Conservation (phyloP, 2,888 invertebrate genomes). For the Megalurothrips usitatus region DNA sequence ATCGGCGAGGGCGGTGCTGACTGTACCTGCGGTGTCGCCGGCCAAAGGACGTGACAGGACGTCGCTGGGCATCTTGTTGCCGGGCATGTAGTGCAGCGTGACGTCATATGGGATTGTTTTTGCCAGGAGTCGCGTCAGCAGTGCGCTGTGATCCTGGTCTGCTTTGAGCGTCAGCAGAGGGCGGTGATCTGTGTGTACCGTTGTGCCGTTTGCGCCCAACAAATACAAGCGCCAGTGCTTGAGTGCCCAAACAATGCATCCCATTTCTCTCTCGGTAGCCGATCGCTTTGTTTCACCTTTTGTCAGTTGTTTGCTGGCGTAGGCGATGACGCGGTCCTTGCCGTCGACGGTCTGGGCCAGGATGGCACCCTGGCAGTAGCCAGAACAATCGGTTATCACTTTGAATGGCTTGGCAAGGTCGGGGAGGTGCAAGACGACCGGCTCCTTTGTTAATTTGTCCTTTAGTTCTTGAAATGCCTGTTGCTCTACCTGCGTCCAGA, state of each 20-base stretch:
- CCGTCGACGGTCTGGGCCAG: background rate
- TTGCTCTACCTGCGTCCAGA: background rate
- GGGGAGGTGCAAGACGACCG: background rate
- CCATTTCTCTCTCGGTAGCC: background rate
- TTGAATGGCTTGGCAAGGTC: background rate
- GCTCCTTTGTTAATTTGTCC: background rate
- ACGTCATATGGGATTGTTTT: conserved; percentile 3
- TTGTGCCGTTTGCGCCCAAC: background rate
- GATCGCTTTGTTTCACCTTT: background rate
- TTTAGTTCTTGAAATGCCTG: background rate
- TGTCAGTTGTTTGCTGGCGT: background rate
- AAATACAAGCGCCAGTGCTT: background rate
- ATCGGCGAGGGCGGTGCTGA: background rate
- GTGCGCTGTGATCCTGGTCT: background rate
- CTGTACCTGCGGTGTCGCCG: background rate
- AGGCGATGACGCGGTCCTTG: background rate
- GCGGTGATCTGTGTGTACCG: background rate
- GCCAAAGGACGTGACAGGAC: background rate
- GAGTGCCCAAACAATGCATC: background rate
- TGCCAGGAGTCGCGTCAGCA: background rate
- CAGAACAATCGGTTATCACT: background rate
- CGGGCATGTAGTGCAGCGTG: background rate
- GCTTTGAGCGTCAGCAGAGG: background rate
- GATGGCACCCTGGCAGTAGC: background rate
- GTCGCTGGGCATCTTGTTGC: background rate